A percentile compares a stretch with the other conserved stretches of the same genome.
Evolutionary conservation across 2,113 vertebrate genomes (phyloP).

Genomic region (Pogona vitticeps): DNA sequence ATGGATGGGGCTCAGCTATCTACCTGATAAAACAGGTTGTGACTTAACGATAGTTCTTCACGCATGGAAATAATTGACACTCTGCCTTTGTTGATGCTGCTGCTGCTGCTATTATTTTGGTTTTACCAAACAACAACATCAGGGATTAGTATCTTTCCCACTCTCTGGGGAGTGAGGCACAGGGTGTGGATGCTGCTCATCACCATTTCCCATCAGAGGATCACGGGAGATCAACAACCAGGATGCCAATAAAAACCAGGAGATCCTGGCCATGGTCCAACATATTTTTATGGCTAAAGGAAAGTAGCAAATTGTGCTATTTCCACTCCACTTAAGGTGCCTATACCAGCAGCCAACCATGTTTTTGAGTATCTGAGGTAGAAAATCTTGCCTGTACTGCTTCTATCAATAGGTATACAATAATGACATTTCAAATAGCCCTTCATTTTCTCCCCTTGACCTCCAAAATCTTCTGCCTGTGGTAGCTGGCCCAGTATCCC

Average conservation of each 20-base stretch:
- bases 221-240: not conserved
- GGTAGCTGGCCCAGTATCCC: too few species aligned
- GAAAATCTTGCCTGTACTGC: not conserved
- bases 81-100: not conserved
- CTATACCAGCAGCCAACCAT: too few species aligned
- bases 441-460: too few species aligned
- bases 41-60: not conserved
- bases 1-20: not conserved
- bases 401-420: not conserved
- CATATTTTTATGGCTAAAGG: too few species aligned
- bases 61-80: not conserved
- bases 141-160: not conserved
- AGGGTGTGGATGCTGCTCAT: not conserved
- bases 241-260: not conserved
- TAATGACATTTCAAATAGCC: too few species aligned
- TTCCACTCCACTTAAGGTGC: too few species aligned
- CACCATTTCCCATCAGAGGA: not conserved
- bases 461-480: too few species aligned
- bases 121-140: not conserved
- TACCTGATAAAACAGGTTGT: not conserved
- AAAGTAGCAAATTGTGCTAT: too few species aligned
- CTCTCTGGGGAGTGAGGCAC: not conserved
- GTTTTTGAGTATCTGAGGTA: too few species aligned
- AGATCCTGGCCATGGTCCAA: not conserved
- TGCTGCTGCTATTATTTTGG: not conserved